phyloP scores from a whole-genome alignment of 2,888 invertebrate species.

The Leptopilina myrica region DNA sequence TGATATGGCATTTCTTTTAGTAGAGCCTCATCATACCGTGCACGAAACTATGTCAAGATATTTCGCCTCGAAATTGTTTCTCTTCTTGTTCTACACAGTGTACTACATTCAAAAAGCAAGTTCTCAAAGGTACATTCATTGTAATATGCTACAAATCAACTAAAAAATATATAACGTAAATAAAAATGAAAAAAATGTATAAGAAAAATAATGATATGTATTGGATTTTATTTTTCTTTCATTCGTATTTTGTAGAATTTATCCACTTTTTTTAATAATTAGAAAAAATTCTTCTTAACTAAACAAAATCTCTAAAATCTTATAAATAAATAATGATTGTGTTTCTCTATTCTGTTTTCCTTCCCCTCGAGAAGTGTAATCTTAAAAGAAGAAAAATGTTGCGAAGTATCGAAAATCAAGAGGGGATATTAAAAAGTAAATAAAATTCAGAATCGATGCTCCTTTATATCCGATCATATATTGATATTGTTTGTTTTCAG shows the following conservation, averaged over 20 bases:
- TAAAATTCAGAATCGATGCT: neutral
- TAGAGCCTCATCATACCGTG: constrained; percentile 29
- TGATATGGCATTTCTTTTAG: constrained; percentile 14
- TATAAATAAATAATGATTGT: too few relatives aligned
- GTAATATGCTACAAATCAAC: constrained; percentile 10
- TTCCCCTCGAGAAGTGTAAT: too few relatives aligned
- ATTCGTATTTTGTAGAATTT: too few relatives aligned
- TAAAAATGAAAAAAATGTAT: neutral
- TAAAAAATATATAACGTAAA: neutral
- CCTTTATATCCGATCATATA: too few relatives aligned
- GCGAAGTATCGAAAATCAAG: too few relatives aligned
- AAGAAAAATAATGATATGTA: neutral
- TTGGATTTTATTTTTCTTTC: neutral
- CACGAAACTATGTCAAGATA: constrained; percentile 40
- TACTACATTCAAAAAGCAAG: constrained; percentile 20
- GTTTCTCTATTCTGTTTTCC: too few relatives aligned
- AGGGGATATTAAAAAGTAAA: neutral
- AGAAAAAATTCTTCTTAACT: too few relatives aligned
- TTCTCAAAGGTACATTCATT: constrained; percentile 26
- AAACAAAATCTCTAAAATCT: too few relatives aligned
- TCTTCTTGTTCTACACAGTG: neutral
- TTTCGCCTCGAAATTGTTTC: constrained; percentile 39
- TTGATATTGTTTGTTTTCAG: too few relatives aligned
- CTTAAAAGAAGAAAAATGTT: too few relatives aligned
- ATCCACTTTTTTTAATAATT: too few relatives aligned